Percentiles rank a stretch among this genome's conserved stretches.
Conservation (phyloP, 2,113 vertebrate species). For the Sander vitreus region DNA sequence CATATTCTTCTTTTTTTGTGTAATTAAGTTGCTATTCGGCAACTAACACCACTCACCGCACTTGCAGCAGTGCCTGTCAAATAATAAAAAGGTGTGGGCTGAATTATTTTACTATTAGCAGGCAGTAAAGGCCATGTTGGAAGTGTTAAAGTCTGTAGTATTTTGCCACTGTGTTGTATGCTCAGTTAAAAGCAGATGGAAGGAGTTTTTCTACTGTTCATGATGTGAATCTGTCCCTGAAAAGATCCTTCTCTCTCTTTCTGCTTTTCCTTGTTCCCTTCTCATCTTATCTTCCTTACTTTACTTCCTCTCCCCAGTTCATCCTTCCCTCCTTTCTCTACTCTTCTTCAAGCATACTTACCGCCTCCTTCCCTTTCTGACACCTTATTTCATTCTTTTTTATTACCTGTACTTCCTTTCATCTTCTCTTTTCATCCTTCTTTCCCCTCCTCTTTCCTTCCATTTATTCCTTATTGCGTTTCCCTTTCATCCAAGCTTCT, state of each 20-base stretch:
- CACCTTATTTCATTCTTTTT: background rate
- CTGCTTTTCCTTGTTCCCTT: background rate
- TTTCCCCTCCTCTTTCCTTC: background rate
- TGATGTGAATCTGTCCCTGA: slow-evolving; percentile 6
- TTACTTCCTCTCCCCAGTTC: no score
- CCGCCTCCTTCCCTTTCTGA: background rate
- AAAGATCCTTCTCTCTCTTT: background rate
- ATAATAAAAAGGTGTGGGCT: background rate
- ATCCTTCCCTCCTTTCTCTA: background rate
- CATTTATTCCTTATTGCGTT: background rate
- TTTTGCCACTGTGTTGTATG: background rate
- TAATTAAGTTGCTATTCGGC: no score
- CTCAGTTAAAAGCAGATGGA: background rate
- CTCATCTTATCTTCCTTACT: background rate
- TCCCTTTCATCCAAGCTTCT: background rate
- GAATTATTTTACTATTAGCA: background rate
- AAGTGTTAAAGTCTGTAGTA: background rate
- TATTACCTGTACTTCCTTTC: background rate
- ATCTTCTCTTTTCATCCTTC: background rate
- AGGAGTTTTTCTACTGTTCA: background rate
- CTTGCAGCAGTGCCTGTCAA: background rate
- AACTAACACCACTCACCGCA: no score
- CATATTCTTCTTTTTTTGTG: no score
- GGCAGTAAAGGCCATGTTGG: background rate
- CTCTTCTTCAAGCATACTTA: background rate